phyloP scores from a whole-genome alignment of 2,113 vertebrate species.

The Ondatra zibethicus region DNA sequence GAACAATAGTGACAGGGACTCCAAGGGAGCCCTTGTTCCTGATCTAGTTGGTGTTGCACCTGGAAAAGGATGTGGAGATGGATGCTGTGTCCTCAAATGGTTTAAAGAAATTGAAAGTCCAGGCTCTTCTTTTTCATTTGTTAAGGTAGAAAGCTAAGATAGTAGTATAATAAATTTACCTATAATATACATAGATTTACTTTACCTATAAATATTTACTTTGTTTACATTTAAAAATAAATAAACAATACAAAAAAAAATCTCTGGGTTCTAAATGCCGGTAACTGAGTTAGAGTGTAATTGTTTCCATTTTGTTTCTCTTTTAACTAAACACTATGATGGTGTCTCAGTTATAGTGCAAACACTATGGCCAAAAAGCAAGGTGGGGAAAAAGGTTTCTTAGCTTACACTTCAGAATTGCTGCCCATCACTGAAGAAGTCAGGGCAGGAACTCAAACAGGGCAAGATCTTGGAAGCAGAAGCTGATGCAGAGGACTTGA shows the following conservation, averaged over 20 bases:
- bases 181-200: no score
- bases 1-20: neutral
- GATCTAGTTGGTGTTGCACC: neutral
- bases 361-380: neutral
- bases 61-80: neutral
- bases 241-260: no score
- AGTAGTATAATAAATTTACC: no score
- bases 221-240: no score
- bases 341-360: neutral
- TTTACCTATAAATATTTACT: no score
- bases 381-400: neutral
- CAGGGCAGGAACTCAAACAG: neutral
- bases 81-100: neutral
- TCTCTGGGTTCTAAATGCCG: neutral
- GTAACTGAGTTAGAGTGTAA: neutral
- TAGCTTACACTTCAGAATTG: neutral
- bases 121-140: no score
- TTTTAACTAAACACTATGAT: neutral
- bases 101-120: slow-evolving; percentile 1
- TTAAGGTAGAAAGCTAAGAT: no score
- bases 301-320: neutral
- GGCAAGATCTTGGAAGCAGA: neutral
- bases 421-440: neutral
- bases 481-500: neutral
- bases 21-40: neutral